These are phyloP conservation scores for Muntiacus reevesi DNA, from an alignment of 2,113 vertebrate species.

Conservation along the genomic window DNA sequence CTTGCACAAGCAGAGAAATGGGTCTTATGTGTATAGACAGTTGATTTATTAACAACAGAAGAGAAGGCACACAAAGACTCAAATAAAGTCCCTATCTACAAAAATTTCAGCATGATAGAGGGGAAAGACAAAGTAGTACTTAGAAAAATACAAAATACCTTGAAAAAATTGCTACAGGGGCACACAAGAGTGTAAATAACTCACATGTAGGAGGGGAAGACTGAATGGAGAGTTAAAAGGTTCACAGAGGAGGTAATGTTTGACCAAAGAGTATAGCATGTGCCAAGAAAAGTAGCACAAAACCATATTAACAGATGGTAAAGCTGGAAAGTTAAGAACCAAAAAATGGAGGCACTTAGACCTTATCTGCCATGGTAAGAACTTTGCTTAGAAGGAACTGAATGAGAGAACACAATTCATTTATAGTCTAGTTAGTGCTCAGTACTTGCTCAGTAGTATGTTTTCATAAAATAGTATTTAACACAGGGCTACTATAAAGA, in stretches of 20 bases:
- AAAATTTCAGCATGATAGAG: not conserved
- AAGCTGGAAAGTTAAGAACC: not conserved
- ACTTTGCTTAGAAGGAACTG: not conserved
- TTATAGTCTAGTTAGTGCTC: not conserved
- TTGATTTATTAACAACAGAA: constrained; percentile 22
- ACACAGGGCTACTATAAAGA: not conserved
- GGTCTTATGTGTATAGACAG: not conserved
- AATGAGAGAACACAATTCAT: constrained; percentile 13
- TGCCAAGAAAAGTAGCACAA: not conserved
- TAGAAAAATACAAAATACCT: not conserved
- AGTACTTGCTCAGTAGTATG: not conserved
- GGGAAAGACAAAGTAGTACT: not conserved
- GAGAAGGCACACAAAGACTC: not conserved
- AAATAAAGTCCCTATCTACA: not conserved
- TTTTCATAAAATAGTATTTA: not conserved
- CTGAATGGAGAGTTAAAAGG: not conserved
- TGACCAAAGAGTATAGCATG: not conserved
- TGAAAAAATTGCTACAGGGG: not conserved
- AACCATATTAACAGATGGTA: not conserved
- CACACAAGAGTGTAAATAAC: not conserved
- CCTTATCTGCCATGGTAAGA: not conserved
- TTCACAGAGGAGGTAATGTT: not conserved
- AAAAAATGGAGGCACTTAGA: not conserved
- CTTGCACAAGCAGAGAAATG: not conserved
- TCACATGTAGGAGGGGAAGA: not conserved